These are phyloP conservation scores for Paguma larvata DNA, from an alignment of 2,797 vertebrate genomes.

Conservation along the genomic window DNA sequence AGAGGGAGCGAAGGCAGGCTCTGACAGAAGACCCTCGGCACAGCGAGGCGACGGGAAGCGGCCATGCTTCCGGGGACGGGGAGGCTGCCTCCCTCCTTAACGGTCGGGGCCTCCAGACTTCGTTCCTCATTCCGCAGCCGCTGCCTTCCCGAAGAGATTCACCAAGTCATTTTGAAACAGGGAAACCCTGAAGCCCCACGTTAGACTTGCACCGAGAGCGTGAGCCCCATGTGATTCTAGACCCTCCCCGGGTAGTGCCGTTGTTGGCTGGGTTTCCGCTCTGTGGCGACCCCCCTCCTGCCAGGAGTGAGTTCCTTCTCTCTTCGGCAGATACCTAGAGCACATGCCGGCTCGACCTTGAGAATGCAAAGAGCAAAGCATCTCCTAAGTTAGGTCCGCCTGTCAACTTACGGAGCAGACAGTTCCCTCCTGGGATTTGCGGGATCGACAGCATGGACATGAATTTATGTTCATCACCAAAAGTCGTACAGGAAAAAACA, in stretches of 20 bases:
- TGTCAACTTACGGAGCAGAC: not conserved
- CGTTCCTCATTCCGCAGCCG: constrained; percentile 54
- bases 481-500: not conserved
- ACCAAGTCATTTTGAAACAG: constrained; percentile 73
- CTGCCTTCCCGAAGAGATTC: constrained; percentile 56
- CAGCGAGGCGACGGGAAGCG: accelerated
- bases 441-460: not conserved
- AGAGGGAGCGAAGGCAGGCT: accelerated
- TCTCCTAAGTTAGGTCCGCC: not conserved
- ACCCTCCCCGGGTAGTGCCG: accelerated
- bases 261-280: accelerated
- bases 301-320: not conserved
- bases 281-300: accelerated
- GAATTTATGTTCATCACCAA: not conserved
- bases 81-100: not conserved
- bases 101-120: not conserved
- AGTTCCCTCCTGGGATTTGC: not conserved
- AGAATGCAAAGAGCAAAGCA: not conserved
- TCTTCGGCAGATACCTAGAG: not conserved
- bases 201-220: accelerated
- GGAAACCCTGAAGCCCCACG: not conserved
- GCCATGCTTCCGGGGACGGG: not conserved
- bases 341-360: not conserved
- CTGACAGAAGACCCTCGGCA: not conserved
- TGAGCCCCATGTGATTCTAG: not conserved